Conservation (phyloP, 2,888 invertebrate species). For the Bellardia bayeri region DNA sequence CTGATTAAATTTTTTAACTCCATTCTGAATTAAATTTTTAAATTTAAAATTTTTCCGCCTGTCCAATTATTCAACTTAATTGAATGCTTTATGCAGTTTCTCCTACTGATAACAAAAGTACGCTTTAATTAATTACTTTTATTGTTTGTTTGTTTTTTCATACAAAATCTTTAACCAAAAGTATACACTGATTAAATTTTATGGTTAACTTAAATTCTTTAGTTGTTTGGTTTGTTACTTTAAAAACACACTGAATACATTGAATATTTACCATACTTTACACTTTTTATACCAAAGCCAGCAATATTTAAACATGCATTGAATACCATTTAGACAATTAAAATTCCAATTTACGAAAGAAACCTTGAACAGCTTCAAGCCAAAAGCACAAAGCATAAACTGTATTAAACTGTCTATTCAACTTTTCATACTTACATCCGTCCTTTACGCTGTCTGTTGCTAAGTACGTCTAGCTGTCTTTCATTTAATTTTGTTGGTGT, state of each 20-base stretch:
- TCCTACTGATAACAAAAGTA: slow-evolving; percentile 10
- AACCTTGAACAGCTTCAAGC: slow-evolving; percentile 42
- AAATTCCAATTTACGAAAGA: slow-evolving; percentile 63
- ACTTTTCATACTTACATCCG: slow-evolving; percentile 23
- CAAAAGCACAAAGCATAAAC: slow-evolving; percentile 20
- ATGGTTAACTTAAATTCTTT: slow-evolving; percentile 42
- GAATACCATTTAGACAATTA: slow-evolving; percentile 74
- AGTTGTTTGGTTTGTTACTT: slow-evolving; percentile 9
- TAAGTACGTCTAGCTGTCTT: not conserved
- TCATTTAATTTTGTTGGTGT: not conserved
- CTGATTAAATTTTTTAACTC: slow-evolving; percentile 56
- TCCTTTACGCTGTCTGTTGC: not conserved
- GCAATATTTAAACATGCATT: slow-evolving; percentile 58
- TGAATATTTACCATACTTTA: not conserved
- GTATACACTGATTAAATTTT: slow-evolving; percentile 56
- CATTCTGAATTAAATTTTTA: too few species aligned
- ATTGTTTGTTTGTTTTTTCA: not conserved
- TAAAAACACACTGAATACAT: not conserved
- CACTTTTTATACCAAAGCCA: not conserved
- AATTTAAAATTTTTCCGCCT: too few species aligned
- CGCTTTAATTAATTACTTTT: slow-evolving; percentile 56
- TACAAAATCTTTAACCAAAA: slow-evolving; percentile 20
- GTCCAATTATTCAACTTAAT: not conserved
- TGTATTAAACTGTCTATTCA: slow-evolving; percentile 50
- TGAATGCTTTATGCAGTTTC: not conserved